Conservation (phyloP, 2,888 invertebrate species). For the Eristalinus sepulchralis region DNA sequence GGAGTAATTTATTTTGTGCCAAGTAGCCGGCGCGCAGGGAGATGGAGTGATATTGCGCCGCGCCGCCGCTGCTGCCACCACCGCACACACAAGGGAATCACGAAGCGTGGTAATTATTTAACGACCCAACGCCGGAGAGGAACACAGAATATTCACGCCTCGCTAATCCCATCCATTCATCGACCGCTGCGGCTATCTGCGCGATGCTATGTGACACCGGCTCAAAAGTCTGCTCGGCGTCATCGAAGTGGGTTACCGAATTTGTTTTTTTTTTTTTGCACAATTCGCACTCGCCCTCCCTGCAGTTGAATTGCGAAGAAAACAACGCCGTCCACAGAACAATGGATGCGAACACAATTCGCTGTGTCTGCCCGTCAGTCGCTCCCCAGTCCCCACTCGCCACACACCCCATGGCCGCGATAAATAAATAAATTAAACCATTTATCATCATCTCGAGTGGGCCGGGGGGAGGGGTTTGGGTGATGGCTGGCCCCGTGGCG, state of each 20-base stretch:
- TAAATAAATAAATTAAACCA: slow-evolving; percentile 66
- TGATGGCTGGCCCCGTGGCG: background rate
- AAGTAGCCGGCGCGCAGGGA: slow-evolving; percentile 23
- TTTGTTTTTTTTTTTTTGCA: slow-evolving; percentile 11
- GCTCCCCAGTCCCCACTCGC: background rate
- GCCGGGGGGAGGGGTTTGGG: background rate
- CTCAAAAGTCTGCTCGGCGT: background rate
- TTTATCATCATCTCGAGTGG: slow-evolving; percentile 44
- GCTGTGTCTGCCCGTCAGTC: slow-evolving; percentile 15
- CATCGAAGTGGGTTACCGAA: slow-evolving; percentile 49
- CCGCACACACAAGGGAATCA: slow-evolving; percentile 41
- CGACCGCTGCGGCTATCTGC: slow-evolving; percentile 58
- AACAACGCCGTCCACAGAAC: slow-evolving; percentile 29
- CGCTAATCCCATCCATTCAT: slow-evolving; percentile 60
- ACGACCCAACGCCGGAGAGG: slow-evolving; percentile 67
- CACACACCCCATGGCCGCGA: slow-evolving; percentile 23
- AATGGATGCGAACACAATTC: slow-evolving; percentile 45
- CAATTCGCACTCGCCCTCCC: slow-evolving; percentile 3
- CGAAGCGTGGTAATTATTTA: slow-evolving; percentile 70
- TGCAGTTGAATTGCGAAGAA: slow-evolving; percentile 31
- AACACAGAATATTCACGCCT: slow-evolving; percentile 67
- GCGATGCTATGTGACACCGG: slow-evolving; percentile 57
- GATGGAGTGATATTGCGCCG: background rate
- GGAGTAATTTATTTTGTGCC: slow-evolving; percentile 33
- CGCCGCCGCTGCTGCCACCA: too few relatives aligned